These are phyloP conservation scores for Ormyrus pomaceus DNA, from an alignment of 2,888 invertebrate species.

Conservation along the genomic window DNA sequence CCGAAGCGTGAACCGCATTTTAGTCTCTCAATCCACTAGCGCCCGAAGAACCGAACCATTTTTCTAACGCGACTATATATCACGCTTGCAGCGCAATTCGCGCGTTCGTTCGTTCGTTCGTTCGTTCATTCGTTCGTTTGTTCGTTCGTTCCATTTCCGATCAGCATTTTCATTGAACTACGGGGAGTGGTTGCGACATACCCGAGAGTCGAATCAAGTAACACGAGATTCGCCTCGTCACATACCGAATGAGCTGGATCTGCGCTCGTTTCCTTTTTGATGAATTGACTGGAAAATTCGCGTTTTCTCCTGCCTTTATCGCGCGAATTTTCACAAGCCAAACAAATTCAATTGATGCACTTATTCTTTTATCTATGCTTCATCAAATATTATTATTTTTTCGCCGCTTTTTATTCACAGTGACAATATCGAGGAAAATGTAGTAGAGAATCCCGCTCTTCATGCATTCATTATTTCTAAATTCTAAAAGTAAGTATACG, in stretches of 20 bases:
- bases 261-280: constrained; percentile 37
- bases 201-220: constrained; percentile 38
- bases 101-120: background rate
- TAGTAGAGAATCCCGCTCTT: background rate
- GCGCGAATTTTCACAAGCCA: no score
- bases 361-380: no score
- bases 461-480: background rate
- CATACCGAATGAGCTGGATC: constrained; percentile 27
- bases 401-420: no score
- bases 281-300: constrained; percentile 28
- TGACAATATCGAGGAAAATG: no score
- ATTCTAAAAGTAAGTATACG: background rate
- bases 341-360: background rate
- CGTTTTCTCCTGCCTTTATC: background rate
- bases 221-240: constrained; percentile 29
- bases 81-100: constrained; percentile 51
- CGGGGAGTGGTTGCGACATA: constrained; percentile 31
- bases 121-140: background rate
- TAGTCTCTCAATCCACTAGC: constrained; percentile 57
- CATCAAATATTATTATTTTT: no score
- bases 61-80: constrained; percentile 62
- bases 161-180: constrained; percentile 52
- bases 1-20: constrained; percentile 65
- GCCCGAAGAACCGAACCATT: constrained; percentile 57
- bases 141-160: constrained; percentile 52